phyloP scores from a whole-genome alignment of 2,888 invertebrate genomes.

The Lithophane leautieri region DNA sequence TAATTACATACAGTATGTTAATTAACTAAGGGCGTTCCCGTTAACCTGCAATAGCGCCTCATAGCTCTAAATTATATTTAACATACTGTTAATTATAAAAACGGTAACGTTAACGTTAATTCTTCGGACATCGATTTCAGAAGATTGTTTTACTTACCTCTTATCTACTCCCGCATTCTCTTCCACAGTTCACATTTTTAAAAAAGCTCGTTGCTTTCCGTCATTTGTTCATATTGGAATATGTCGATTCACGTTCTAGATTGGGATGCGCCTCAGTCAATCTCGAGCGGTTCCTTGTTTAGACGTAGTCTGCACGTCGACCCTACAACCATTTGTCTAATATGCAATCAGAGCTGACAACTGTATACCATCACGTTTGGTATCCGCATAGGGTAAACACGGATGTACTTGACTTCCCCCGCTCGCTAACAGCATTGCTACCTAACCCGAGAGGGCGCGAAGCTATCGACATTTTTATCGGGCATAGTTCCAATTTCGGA shows the following conservation, averaged over 20 bases:
- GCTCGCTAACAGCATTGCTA: constrained; percentile 33
- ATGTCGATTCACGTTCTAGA: constrained; percentile 23
- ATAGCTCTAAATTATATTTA: no score
- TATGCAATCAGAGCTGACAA: constrained; percentile 32
- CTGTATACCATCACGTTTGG: constrained; percentile 19
- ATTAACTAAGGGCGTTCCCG: no score
- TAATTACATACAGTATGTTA: no score
- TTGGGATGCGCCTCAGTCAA: constrained; percentile 10
- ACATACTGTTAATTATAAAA: no score
- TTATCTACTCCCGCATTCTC: no score
- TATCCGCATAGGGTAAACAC: constrained; percentile 22
- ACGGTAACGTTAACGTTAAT: no score
- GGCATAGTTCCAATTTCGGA: constrained; percentile 53
- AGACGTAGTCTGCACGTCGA: constrained; percentile 4
- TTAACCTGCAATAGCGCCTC: no score
- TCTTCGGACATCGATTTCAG: no score
- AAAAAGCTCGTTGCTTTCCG: constrained; percentile 32
- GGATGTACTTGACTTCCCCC: constrained; percentile 3
- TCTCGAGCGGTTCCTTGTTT: background rate
- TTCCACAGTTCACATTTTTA: background rate
- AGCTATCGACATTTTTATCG: constrained; percentile 55
- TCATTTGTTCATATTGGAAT: constrained; percentile 42
- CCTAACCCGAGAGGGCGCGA: constrained; percentile 28
- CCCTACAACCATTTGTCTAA: constrained; percentile 28
- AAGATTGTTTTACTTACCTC: no score